phyloP scores from a whole-genome alignment of 2,113 vertebrate genomes.

The Nannobrachium achirus region DNA sequence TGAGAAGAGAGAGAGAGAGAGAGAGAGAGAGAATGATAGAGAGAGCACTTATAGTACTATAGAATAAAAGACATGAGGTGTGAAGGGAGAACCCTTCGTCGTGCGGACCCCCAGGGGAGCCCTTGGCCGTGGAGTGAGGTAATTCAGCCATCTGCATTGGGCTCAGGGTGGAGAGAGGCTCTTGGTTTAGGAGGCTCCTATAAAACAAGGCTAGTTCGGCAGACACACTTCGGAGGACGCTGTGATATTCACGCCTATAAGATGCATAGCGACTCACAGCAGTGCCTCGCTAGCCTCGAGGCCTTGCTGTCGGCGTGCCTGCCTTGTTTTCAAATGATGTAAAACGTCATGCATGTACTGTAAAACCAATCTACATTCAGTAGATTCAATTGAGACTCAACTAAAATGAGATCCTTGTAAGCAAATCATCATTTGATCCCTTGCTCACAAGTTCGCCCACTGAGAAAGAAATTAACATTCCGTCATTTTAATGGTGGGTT shows the following conservation, averaged over 20 bases:
- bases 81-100: slow-evolving; percentile 17
- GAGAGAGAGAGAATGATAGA: neutral
- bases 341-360: neutral
- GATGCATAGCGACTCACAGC: neutral
- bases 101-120: slow-evolving; percentile 48
- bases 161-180: slow-evolving; percentile 28
- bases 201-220: slow-evolving; percentile 33
- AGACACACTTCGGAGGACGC: neutral
- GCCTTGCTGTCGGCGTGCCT: no score
- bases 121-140: slow-evolving; percentile 54
- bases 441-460: no score
- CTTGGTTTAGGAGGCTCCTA: slow-evolving; percentile 37
- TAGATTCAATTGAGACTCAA: no score
- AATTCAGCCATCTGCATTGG: slow-evolving; percentile 68
- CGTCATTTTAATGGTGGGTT: no score
- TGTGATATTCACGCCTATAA: slow-evolving; percentile 10
- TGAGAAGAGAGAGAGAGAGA: slow-evolving; percentile 1
- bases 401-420: no score
- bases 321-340: no score
- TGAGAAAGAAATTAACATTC: no score
- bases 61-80: neutral
- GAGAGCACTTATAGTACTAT: neutral
- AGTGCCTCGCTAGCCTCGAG: neutral
- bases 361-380: no score
- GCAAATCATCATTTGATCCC: no score